Base-by-base conservation (phyloP, 2,797 vertebrate genomes). In the Mus caroli region DNA sequence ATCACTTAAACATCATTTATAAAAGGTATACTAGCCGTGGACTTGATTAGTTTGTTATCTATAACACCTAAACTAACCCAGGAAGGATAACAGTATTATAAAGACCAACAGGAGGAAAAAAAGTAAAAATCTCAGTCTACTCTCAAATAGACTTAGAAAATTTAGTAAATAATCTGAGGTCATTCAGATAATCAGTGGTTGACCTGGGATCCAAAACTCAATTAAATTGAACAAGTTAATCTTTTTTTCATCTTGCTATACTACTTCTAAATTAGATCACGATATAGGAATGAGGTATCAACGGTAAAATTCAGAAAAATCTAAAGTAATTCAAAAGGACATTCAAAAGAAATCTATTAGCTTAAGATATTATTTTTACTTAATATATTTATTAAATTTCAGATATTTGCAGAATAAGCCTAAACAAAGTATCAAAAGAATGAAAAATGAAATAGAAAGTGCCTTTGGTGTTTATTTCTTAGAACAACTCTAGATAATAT, bases 351-450 rank as follows among this genome's bases (percentile, higher is more conserved):
- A 95, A 94, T 54, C 4, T 54, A 92, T 1, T 62, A 77, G 93
- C 90, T 73, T 91, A 87, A 94, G 50, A 50, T 50, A 50, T 26
- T 96, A 90, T 97, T 95, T 75, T 75, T 75, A 43, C 3, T 43
- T 75, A 84, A 86, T 77, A 90, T 95, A 95, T 54, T 8, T 50
- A 92, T 3, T 75, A 73, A 77, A 95, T 92, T 80, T 84, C 79
- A 95, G 76, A 88, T 92, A 95, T 92, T 97, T 95, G 77, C 64
- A 94, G 85, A 95, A 92, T 52, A 86, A 91, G 89, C 56, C 76
- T 84, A 95, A 96, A 95, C 58, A 95, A 90, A 91, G 40, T 54
- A 96, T 83, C 71, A 82, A 78, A 69, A 77, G 22, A 69, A 56
- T 82, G 13, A 64, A 89, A 67, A 67, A 80, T 37, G 34, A 58